Base-by-base conservation (phyloP, 1,140 invertebrate species). In the Rhagoletis zephyria region DNA sequence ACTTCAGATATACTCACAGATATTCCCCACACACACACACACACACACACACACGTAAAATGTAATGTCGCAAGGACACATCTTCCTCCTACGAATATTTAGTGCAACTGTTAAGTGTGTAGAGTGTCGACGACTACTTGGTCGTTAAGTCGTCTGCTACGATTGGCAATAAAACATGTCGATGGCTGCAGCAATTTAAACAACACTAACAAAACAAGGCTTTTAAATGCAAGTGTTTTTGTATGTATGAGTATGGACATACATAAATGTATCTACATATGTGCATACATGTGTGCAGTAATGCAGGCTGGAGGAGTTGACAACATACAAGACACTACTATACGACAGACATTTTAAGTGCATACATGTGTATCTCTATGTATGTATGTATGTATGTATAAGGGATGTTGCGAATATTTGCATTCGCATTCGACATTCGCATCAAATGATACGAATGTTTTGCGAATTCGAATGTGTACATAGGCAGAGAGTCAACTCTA, bases 131-230 rank as follows among this genome's bases (percentile, higher is more conserved):
- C 48, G 48, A 30, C 74, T 16, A 59, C 7, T 12, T 7, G 12
- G 12, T 74, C 48, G 48, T 59, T 56, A 10, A n/a, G 4, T 56
- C n/a, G 45, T 81, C 51, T 51, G 51, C 5, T 56, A n/a, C 74
- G 45, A 81, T 81, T 81, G 74, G 51, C 74, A 81, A 81, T 81
- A 81, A 81, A 81, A 81, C 51, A 56, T 81, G 74, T 81, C 74
- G 42, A 81, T 19, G 74, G 56, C 74, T 81, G 74, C 51, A 81
- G 48, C 48, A n/a, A 4, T 81, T 81, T 81, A 81, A 56, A 3
- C 48, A 77, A 77, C 7, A 59, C 10, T 2, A 81, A 30, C 30
- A 40, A 67, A 30, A 10, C 9, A 3, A 30, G 56, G 74, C 70
- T n/a, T 77, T 77, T 77, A 48, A 30, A 30, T 30, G 30, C 45